phyloP scores from a whole-genome alignment of 2,888 invertebrate genomes.

The Anticlea derivata region DNA sequence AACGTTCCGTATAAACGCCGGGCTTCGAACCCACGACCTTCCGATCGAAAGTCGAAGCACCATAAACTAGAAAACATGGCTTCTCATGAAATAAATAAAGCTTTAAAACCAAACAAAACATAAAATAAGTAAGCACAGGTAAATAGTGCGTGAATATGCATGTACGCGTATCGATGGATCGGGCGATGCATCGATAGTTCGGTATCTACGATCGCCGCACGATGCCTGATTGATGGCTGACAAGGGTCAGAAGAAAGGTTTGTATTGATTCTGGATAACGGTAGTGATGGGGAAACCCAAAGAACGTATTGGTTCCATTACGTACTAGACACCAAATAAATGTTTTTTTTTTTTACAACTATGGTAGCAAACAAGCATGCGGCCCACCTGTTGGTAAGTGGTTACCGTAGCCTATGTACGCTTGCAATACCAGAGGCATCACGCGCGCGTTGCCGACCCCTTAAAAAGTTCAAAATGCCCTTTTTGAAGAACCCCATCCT shows the following conservation, averaged over 20 bases:
- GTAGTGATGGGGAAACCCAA: neutral
- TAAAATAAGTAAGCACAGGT: neutral
- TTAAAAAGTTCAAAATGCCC: too few species aligned
- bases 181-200: neutral
- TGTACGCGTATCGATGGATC: conserved; percentile 10
- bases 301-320: neutral
- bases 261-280: neutral
- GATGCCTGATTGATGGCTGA: conserved; percentile 15
- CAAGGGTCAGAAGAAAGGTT: neutral
- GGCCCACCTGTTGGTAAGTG: too few species aligned
- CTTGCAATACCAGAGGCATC: too few species aligned
- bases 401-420: too few species aligned
- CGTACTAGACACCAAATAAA: too few species aligned
- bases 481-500: too few species aligned
- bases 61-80: neutral
- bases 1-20: too few species aligned
- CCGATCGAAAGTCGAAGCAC: too few species aligned
- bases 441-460: too few species aligned
- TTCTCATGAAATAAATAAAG: neutral
- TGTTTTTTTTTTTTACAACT: too few species aligned
- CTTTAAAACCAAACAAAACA: neutral
- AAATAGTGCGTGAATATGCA: conserved; percentile 2
- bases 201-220: conserved; percentile 14
- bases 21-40: too few species aligned
- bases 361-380: too few species aligned